Evolutionary conservation across 2,113 vertebrate species (phyloP), one percentile per base, ranked within the genome.

Genomic region (Sapajus apella): DNA sequence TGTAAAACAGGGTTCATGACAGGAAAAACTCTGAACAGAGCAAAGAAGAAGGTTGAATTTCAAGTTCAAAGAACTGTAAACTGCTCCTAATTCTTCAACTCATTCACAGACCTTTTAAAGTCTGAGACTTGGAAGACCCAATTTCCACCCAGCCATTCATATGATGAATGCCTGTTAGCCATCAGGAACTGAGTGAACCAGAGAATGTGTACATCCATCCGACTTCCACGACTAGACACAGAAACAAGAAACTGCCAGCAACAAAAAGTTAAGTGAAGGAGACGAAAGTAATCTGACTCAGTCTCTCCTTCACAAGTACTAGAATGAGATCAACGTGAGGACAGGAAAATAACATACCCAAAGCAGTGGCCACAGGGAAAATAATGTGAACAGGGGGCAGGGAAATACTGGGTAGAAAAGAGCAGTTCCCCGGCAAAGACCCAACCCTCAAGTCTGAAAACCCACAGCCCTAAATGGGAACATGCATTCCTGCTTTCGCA

Each of bases 11-110:
- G 52, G 25, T 75, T 52, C 75, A 35, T 47, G 25, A 66, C 14
- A 21, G 27, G 56, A 94, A 96, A 94, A 12, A 12, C 37, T 90
- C 45, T 21, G 8, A 73, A 37, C 32, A 40, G 25, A 87, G 35
- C 25, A 75, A 6, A 90, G 32, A 32, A 81, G 40, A 6, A 90
- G 7, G 35, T 73, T 13, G 58, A 90, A 30, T 50, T 90, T 91
- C 87, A 96, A 43, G 75, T 37, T 70, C 43, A 68, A 86, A 92
- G 37, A 94, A 85, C 32, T 94, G 10, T 27, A 82, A 45, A 76
- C 50, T 35, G 21, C 61, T 81, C 64, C 89, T 89, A 32, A 43
- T 89, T 89, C 77, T 84, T 37, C 66, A 73, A 73, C 12, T 91
- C 79, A 94, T 32, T 85, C 35, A 11, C 47, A 84, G 25, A 58